Evolutionary conservation across 2,888 invertebrate genomes (phyloP).

Genomic region (Hirtodrosophila cameraria): DNA sequence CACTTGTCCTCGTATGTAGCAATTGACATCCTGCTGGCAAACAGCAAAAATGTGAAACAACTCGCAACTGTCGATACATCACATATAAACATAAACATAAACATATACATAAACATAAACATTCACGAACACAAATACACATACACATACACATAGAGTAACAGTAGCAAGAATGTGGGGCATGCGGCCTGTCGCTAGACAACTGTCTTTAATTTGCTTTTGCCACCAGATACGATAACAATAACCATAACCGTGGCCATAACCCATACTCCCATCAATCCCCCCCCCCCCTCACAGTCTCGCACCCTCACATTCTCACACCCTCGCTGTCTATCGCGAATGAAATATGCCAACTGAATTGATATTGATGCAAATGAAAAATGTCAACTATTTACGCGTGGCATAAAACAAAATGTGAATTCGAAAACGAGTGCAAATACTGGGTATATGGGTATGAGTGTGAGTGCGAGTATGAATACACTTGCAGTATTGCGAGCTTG

Average conservation of each 20-base stretch:
- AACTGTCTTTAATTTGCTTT: conserved; percentile 54
- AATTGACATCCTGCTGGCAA: conserved; percentile 17
- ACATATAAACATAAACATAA: conserved; percentile 1
- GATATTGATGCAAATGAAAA: conserved; percentile 78
- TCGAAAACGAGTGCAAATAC: too few species aligned
- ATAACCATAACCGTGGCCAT: conserved; percentile 55
- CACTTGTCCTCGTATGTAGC: neutral
- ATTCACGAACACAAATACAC: neutral
- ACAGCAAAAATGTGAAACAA: conserved; percentile 35
- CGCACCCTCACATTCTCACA: too few species aligned
- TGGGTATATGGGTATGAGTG: neutral
- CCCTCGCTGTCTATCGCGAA: conserved; percentile 10
- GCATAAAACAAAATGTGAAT: conserved; percentile 18
- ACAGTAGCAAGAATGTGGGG: conserved; percentile 6
- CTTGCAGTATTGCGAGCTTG: neutral
- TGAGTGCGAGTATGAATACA: neutral
- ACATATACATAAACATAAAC: neutral
- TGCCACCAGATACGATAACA: conserved; percentile 49
- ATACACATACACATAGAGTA: conserved; percentile 1
- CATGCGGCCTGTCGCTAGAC: conserved; percentile 22
- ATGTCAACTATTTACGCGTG: conserved; percentile 71
- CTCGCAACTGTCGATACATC: conserved; percentile 66
- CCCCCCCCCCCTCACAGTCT: too few species aligned
- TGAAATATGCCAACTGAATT: conserved; percentile 62
- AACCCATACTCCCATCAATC: conserved; percentile 7